phyloP scores from a whole-genome alignment of 2,797 vertebrate genomes.

The Acipenser transmontanus region DNA sequence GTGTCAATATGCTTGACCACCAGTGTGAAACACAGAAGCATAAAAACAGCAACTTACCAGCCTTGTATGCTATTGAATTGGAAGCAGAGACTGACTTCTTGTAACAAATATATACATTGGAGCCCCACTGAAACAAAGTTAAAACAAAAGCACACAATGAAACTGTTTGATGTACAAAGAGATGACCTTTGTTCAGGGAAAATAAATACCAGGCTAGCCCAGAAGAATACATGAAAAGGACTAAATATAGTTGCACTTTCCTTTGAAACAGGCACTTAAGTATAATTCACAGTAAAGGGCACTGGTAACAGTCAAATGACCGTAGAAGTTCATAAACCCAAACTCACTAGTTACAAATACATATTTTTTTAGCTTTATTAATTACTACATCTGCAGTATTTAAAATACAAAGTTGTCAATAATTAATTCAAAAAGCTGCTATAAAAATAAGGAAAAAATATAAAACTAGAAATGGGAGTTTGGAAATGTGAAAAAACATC shows the following conservation, averaged over 20 bases:
- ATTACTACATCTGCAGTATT: too few relatives aligned
- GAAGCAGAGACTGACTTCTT: conserved; percentile 95
- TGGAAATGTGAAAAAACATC: too few relatives aligned
- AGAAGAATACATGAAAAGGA: background rate
- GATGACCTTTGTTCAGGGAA: too few relatives aligned
- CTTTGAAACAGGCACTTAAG: background rate
- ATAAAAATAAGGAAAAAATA: too few relatives aligned
- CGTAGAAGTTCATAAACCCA: too few relatives aligned
- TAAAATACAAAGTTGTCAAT: too few relatives aligned
- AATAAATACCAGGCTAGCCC: background rate
- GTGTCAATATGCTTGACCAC: background rate
- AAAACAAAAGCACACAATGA: conserved; percentile 29
- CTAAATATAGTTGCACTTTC: background rate
- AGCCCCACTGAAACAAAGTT: conserved; percentile 82
- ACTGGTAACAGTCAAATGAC: too few relatives aligned
- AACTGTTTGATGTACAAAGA: background rate
- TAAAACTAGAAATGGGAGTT: too few relatives aligned
- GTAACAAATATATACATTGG: conserved; percentile 92
- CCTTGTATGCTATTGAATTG: conserved; percentile 91
- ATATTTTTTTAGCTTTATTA: too few relatives aligned
- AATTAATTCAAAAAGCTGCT: too few relatives aligned
- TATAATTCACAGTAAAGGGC: background rate
- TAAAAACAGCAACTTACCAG: conserved; percentile 68
- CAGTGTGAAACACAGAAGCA: background rate
- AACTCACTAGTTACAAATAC: too few relatives aligned